These are phyloP conservation scores for Pseudocheirus occidentalis DNA, from an alignment of 2,797 vertebrate genomes.

Conservation along the genomic window DNA sequence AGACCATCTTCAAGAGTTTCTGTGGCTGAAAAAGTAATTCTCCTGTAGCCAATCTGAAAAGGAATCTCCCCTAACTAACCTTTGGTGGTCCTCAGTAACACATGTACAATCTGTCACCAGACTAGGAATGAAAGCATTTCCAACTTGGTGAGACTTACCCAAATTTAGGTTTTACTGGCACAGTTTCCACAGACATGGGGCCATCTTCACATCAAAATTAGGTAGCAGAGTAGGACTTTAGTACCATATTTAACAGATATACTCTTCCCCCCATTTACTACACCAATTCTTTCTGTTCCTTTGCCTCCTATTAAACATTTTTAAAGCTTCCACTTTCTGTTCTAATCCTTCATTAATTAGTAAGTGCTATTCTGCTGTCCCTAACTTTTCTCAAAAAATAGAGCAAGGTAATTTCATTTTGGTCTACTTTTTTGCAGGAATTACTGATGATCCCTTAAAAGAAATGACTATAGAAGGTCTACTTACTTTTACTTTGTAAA, in stretches of 20 bases:
- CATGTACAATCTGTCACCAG: neutral
- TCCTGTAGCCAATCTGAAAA: neutral
- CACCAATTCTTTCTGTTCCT: slow-evolving; percentile 2
- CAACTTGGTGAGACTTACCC: neutral
- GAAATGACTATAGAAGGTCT: slow-evolving; percentile 39
- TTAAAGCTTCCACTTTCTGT: slow-evolving; percentile 35
- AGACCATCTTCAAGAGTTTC: neutral
- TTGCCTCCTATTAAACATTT: slow-evolving; percentile 2
- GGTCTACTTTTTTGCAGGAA: slow-evolving; percentile 2
- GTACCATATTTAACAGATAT: slow-evolving; percentile 36
- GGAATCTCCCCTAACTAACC: neutral
- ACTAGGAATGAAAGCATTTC: neutral
- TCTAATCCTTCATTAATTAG: slow-evolving; percentile 24
- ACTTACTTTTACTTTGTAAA: slow-evolving; percentile 47
- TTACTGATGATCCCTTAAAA: slow-evolving; percentile 37
- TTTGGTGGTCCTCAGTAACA: neutral
- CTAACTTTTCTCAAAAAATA: slow-evolving; percentile 31
- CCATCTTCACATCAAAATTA: neutral
- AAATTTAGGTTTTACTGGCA: neutral
- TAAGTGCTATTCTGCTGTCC: slow-evolving; percentile 18
- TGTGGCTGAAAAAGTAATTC: neutral
- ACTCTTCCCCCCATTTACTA: neutral
- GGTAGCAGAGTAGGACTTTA: neutral
- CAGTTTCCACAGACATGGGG: neutral
- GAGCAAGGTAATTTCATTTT: slow-evolving; percentile 57